phyloP scores from a whole-genome alignment of 2,797 vertebrate species.

The Cyprinodon diabolis region DNA sequence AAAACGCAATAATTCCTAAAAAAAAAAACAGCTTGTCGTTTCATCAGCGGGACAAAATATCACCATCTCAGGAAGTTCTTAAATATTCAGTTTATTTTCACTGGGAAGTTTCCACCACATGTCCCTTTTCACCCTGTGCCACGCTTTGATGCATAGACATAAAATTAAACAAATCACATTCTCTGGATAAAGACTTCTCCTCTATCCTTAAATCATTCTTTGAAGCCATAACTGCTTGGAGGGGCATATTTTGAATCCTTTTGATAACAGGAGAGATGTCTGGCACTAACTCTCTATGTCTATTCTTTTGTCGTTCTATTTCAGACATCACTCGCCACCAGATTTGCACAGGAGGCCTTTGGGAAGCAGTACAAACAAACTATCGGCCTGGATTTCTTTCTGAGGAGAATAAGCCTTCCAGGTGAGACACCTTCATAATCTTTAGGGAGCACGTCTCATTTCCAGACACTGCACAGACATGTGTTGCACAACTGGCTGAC shows the following conservation, averaged over 20 bases:
- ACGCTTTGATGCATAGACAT: constrained; percentile 15
- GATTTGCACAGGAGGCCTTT: constrained; percentile 98
- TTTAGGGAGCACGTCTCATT: constrained; percentile 56
- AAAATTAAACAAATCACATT: constrained; percentile 12
- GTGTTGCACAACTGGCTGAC: constrained; percentile 35
- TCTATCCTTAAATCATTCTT: constrained; percentile 16
- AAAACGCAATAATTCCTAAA: constrained; percentile 41
- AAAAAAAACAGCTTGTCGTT: constrained; percentile 43
- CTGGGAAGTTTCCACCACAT: constrained; percentile 45
- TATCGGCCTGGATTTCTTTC: constrained; percentile 98
- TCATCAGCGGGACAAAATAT: constrained; percentile 33
- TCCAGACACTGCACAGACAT: constrained; percentile 19
- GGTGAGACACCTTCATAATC: constrained; percentile 85
- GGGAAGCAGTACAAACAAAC: constrained; percentile 99
- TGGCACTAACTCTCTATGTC: constrained; percentile 39
- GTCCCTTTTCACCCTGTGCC: constrained; percentile 30
- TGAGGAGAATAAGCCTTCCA: constrained; percentile 97
- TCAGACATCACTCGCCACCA: constrained; percentile 96
- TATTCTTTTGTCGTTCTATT: constrained; percentile 76
- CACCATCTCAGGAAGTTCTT: constrained; percentile 41
- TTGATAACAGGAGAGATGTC: constrained; percentile 21
- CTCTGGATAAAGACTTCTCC: constrained; percentile 13
- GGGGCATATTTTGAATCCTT: constrained; percentile 26
- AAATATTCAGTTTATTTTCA: constrained; percentile 53
- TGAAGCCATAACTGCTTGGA: constrained; percentile 22